Base-by-base conservation (phyloP, 2,888 invertebrate genomes). In the Achlya flavicornis region DNA sequence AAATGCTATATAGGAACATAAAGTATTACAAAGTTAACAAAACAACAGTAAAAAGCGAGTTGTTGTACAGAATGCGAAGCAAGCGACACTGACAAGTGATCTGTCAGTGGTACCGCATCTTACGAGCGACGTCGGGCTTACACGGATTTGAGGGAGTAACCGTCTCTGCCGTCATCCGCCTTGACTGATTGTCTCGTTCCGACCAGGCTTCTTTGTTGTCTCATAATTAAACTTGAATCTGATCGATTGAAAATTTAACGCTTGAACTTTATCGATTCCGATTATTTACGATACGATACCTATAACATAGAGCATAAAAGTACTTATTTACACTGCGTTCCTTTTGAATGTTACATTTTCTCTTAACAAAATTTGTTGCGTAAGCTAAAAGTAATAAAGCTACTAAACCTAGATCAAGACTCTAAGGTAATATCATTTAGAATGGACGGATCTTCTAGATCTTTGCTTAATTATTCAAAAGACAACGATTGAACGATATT, bases 1-100 rank as follows among this genome's bases (percentile, higher is more conserved):
- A 26, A 26, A 26, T 26, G 46, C n/a, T n/a, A 46, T 46, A 10
- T 46, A 46, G 5, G n/a, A 46, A 48, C n/a, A 19, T 53, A 53
- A 48, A 53, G 53, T 7, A 19, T 48, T 48, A n/a, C 53, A 48
- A 58, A 58, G 33, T n/a, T 32, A 58, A 58, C 33, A 35, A 33
- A 35, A 41, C 58, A 62, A 60, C 14, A 57, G 41, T 41, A 57
- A 41, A 38, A 41, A 41, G 32, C 61, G 35, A 61, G 8, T 60
- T 57, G 57, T 63, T 58, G 53, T 69, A 71, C 70, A 67, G 60
- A 41, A 60, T 59, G 35, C 16, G 38, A 59, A 59, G 16, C 58
- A n/a, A 63, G 67, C 69, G 81, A 85, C 82, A 81, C 76, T 83
- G 86, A 86, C 83, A 83, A 84, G 86, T 85, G 84, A 86, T 83